phyloP scores from a whole-genome alignment of 2,888 invertebrate species.

The Cataglyphis albicans region DNA sequence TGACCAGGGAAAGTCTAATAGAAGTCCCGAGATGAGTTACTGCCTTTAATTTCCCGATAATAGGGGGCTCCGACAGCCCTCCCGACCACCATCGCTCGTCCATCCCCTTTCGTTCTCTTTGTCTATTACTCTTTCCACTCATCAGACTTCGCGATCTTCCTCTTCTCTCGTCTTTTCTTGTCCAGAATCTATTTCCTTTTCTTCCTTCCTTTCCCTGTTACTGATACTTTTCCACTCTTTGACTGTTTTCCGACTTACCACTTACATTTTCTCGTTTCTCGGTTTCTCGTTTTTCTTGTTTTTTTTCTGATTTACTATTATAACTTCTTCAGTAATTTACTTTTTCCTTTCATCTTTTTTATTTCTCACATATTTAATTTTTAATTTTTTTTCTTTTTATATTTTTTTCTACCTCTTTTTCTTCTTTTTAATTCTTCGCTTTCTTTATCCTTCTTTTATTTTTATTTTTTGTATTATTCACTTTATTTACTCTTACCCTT shows the following conservation, averaged over 20 bases:
- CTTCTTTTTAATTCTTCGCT: neutral
- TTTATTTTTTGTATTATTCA: neutral
- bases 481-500: neutral
- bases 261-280: constrained; percentile 19
- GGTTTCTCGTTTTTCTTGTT: neutral
- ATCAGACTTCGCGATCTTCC: constrained; percentile 27
- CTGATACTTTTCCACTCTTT: constrained; percentile 6
- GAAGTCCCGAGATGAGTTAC: constrained; percentile 84
- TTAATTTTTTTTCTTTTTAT: neutral
- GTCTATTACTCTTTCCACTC: constrained; percentile 41
- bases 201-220: neutral
- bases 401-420: neutral
- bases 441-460: neutral
- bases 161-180: constrained; percentile 43
- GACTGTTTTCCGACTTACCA: constrained; percentile 16
- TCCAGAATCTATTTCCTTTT: constrained; percentile 9
- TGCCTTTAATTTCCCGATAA: constrained; percentile 84
- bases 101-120: constrained; percentile 54
- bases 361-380: neutral
- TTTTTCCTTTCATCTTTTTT: neutral
- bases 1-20: constrained; percentile 83
- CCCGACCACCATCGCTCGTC: constrained; percentile 57
- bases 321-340: neutral
- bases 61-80: constrained; percentile 78
- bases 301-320: constrained; percentile 28